These are phyloP conservation scores for Ceyx cyanopectus DNA, from an alignment of 2,113 vertebrate species.

Conservation along the genomic window DNA sequence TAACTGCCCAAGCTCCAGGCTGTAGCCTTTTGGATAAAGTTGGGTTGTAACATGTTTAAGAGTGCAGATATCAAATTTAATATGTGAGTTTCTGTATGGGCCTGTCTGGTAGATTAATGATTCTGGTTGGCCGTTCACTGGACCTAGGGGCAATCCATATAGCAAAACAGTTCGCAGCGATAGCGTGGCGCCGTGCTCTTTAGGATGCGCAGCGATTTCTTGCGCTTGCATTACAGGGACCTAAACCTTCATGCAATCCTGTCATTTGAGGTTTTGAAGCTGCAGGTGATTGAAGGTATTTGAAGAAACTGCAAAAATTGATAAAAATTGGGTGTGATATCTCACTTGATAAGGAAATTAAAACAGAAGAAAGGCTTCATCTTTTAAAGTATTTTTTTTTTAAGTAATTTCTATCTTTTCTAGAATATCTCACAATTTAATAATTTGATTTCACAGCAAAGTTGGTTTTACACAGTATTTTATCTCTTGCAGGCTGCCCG, in stretches of 20 bases:
- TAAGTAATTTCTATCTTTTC: rapidly evolving
- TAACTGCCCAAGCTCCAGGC: slow-evolving; percentile 74
- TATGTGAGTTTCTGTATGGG: slow-evolving; percentile 50
- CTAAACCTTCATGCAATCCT: slow-evolving; percentile 88
- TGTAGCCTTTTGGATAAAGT: slow-evolving; percentile 75
- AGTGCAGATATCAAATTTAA: slow-evolving; percentile 68
- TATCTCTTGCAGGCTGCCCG: rapidly evolving
- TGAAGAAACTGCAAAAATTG: not conserved
- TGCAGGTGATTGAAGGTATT: not conserved
- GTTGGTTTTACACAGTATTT: rapidly evolving
- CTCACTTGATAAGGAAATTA: not conserved
- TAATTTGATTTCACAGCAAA: not conserved
- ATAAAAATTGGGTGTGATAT: rapidly evolving
- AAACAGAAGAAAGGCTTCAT: not conserved
- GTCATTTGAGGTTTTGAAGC: slow-evolving; percentile 90
- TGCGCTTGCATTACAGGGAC: slow-evolving; percentile 99
- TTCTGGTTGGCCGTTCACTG: slow-evolving; percentile 83
- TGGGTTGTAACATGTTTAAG: slow-evolving; percentile 39
- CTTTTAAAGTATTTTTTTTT: not conserved
- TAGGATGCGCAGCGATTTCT: slow-evolving; percentile 86
- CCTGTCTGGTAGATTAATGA: slow-evolving; percentile 81
- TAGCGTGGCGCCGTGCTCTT: slow-evolving; percentile 80
- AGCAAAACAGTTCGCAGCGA: slow-evolving; percentile 81
- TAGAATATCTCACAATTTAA: not conserved
- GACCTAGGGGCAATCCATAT: slow-evolving; percentile 70